Evolutionary conservation across 2,797 vertebrate species (phyloP).

Genomic region (Gadopsis bispinosus): DNA sequence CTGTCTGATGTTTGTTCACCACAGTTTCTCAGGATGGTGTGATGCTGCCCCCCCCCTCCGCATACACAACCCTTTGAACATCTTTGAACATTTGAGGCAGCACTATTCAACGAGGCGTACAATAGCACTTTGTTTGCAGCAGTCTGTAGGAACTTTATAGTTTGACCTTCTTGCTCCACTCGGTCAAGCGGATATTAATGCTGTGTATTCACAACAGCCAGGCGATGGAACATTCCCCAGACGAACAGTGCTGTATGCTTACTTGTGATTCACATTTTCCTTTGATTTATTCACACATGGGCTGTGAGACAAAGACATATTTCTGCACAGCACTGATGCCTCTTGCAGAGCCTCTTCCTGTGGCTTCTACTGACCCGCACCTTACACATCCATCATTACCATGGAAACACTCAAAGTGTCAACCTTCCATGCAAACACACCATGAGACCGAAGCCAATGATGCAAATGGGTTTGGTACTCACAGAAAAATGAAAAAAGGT

Average conservation of each 20-base stretch:
- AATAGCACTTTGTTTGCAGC: constrained; percentile 64
- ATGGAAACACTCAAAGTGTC: not conserved
- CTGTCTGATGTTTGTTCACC: constrained; percentile 51
- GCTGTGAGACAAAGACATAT: constrained; percentile 57
- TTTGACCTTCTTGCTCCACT: constrained; percentile 53
- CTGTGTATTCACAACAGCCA: constrained; percentile 20
- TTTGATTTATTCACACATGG: constrained; percentile 67
- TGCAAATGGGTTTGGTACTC: not conserved
- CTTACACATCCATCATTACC: constrained; percentile 9
- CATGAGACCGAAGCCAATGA: not conserved
- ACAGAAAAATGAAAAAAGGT: not conserved
- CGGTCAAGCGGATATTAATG: constrained; percentile 53
- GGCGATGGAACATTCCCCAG: constrained; percentile 63
- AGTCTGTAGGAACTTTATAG: constrained; percentile 33
- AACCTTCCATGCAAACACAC: constrained; percentile 26
- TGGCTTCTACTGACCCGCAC: constrained; percentile 23
- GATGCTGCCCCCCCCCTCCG: constrained; percentile 17
- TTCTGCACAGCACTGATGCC: constrained; percentile 54
- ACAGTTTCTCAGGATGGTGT: constrained; percentile 46
- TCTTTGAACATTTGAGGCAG: constrained; percentile 44
- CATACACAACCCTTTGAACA: constrained; percentile 22
- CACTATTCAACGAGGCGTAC: constrained; percentile 60
- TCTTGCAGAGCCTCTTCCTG: constrained; percentile 53
- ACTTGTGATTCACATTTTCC: constrained; percentile 65
- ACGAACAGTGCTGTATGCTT: constrained; percentile 27